Evolutionary conservation across 1,140 invertebrate genomes (phyloP), one percentile per base, ranked within the genome.

Genomic region (Caenorhabditis brenneri): DNA sequence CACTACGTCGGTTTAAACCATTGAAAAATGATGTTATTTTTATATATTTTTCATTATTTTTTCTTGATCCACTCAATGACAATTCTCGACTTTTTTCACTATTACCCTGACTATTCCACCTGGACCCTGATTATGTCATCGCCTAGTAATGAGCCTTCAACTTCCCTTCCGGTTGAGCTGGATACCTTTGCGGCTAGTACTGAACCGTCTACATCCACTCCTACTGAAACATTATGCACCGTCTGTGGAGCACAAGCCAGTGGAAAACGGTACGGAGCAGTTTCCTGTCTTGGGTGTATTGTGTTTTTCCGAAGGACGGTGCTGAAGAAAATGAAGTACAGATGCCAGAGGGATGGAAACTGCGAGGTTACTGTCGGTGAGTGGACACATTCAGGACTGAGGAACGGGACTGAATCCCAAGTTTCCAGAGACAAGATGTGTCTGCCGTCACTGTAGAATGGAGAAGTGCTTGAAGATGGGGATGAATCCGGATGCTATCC

Each of bases 381-480:
- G 79, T 31, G 3, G n/a, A 16, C 48, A 29, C 24, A 39, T 55
- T 27, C 27, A 9, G 5, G 48, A 36, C 12, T 36, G 48, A 19
- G n/a, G 49, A 48, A 79, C n/a, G 48, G 2, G 10, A 46, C 15
- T 19, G 22, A 19, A 19, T 7, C n/a, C n/a, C n/a, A n/a, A n/a
- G n/a, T 48, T 80, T 81, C 10, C 53, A 81, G 51, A 58, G 31
- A 39, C 80, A 7, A 22, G 80, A 60, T 81, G 51, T 58, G 53
- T 58, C 15, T 81, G 80, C 36, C 80, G 80, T 10, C 6, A 6
- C 22, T 81, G 80, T 81, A 9, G 80, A 42, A 36, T 81, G 51
- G 15, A 81, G 33, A 81, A 81, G n/a, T 81, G 80, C 22, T 33
- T 81, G 5, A 24, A 9, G 12, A 53, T 39, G 1, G 80, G 80